Evolutionary conservation across 2,797 vertebrate genomes (phyloP).

Genomic region (Hydrophis major): DNA sequence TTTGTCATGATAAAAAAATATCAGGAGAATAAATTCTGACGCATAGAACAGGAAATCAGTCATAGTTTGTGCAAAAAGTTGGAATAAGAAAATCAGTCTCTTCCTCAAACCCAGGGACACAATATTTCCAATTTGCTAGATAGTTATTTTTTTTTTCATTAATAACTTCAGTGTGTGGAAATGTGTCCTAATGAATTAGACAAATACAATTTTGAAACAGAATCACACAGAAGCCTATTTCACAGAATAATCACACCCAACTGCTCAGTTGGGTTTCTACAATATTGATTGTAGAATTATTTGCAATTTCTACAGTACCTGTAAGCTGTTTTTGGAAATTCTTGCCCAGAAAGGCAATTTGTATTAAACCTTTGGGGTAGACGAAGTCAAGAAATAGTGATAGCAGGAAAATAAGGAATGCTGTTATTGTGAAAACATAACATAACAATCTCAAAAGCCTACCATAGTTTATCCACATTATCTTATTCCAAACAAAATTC

Average conservation of each 20-base stretch:
- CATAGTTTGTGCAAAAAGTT: not conserved
- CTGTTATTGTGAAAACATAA: not conserved
- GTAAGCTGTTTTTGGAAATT: not conserved
- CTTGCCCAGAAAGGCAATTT: not conserved
- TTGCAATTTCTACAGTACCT: not conserved
- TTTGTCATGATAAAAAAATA: not conserved
- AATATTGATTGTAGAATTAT: not conserved
- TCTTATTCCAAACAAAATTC: not conserved
- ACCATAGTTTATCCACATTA: not conserved
- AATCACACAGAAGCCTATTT: not conserved
- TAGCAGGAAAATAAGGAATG: not conserved
- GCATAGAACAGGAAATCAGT: accelerated
- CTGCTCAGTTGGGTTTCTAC: not conserved
- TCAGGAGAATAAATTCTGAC: not conserved
- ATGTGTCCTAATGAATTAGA: not conserved
- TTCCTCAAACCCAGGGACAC: not conserved
- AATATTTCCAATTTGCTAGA: not conserved
- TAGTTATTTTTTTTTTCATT: not conserved
- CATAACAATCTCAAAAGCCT: not conserved
- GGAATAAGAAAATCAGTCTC: not conserved
- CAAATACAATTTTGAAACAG: not conserved
- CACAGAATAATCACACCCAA: not conserved
- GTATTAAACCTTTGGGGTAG: not conserved
- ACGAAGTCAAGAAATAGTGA: not conserved
- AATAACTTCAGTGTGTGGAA: not conserved